Evolutionary conservation across 2,113 vertebrate genomes (phyloP).

Genomic region (Grammomys dolichurus): DNA sequence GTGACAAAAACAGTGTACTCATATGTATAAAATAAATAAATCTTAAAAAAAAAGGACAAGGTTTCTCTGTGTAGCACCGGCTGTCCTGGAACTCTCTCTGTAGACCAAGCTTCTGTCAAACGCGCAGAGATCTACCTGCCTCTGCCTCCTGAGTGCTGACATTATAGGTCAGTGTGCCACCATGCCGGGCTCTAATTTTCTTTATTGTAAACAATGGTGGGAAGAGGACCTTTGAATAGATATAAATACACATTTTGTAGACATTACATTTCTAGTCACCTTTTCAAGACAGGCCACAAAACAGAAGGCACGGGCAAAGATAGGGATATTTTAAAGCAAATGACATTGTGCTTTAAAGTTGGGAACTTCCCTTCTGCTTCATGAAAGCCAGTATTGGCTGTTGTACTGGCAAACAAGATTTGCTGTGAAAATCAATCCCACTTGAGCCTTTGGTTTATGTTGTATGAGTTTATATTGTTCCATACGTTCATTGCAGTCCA

Average conservation of each 20-base stretch:
- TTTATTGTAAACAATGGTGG: not conserved
- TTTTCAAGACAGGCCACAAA: not conserved
- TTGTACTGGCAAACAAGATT: not conserved
- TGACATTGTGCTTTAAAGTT: not conserved
- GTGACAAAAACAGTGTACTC: too few species aligned
- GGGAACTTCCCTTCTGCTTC: not conserved
- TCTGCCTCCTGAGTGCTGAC: too few species aligned
- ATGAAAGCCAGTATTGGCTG: not conserved
- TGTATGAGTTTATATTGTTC: not conserved
- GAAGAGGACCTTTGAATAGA: not conserved
- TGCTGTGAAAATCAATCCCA: not conserved
- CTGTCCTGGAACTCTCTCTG: too few species aligned
- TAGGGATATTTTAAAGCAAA: not conserved
- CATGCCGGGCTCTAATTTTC: not conserved
- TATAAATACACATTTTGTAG: too few species aligned
- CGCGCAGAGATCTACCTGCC: too few species aligned
- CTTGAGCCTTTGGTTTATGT: not conserved
- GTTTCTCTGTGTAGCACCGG: too few species aligned
- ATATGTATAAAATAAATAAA: too few species aligned
- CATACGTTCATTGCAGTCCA: too few species aligned
- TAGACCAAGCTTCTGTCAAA: too few species aligned
- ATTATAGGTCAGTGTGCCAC: too few species aligned
- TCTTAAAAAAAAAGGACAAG: too few species aligned
- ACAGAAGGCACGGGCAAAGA: not conserved
- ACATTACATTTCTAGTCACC: not conserved